phyloP scores from a whole-genome alignment of 2,113 vertebrate genomes.

The Channa maculata region DNA sequence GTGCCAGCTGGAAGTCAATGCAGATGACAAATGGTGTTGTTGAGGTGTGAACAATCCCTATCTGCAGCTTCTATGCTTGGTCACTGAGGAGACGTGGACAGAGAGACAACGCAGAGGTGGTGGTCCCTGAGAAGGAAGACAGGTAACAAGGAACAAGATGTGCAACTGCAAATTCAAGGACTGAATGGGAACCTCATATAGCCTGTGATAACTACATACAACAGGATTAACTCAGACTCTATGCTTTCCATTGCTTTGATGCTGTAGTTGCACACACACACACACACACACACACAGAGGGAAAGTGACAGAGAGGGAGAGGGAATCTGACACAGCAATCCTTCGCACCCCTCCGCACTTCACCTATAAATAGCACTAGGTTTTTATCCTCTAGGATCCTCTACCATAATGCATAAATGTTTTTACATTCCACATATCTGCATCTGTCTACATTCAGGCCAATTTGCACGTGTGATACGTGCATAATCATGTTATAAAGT shows the following conservation, averaged over 20 bases:
- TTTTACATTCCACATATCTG: conserved; percentile 6
- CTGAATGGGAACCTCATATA: conserved; percentile 11
- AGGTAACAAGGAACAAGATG: conserved; percentile 12
- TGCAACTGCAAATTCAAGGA: conserved; percentile 31
- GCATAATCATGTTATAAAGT: background rate
- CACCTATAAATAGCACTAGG: conserved; percentile 79
- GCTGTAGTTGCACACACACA: background rate
- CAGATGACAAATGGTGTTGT: conserved; percentile 25
- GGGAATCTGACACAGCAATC: conserved; percentile 77
- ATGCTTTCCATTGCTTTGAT: conserved; percentile 44
- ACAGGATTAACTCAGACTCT: conserved; percentile 37
- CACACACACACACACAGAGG: background rate
- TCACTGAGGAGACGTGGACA: conserved; percentile 16
- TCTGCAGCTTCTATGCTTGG: conserved; percentile 13
- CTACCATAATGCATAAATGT: conserved; percentile 40
- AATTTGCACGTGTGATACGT: background rate
- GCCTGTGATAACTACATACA: conserved; percentile 34
- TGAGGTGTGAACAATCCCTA: conserved; percentile 23
- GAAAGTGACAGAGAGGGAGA: conserved; percentile 9
- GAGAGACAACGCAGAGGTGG: conserved; percentile 10
- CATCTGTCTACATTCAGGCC: background rate
- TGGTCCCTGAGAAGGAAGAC: background rate
- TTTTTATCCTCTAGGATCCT: conserved; percentile 56
- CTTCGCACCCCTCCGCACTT: conserved; percentile 69
- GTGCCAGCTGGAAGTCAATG: conserved; percentile 45